Evolutionary conservation across 1,140 invertebrate species (phyloP).

Genomic region (Tetraneura akinire): DNA sequence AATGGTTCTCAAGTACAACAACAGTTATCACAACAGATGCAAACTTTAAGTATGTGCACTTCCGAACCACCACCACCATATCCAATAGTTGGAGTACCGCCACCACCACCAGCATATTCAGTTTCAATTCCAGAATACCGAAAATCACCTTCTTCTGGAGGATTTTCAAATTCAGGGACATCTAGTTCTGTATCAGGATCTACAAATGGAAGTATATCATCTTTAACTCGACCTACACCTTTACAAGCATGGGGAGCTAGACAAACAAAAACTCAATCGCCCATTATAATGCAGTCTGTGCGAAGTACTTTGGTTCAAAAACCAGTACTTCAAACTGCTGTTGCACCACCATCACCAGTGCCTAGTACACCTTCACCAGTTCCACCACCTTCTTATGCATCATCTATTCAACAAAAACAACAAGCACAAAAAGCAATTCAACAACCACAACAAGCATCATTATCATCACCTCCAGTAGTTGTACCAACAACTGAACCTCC

Average conservation of each 20-base stretch:
- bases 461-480: conserved; percentile 64
- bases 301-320: conserved; percentile 93
- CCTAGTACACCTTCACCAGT: conserved; percentile 66
- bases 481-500: conserved; percentile 86
- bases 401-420: conserved; percentile 75
- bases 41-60: conserved; percentile 72
- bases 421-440: conserved; percentile 60
- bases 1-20: conserved; percentile 81
- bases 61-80: conserved; percentile 78
- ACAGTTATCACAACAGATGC: conserved; percentile 82
- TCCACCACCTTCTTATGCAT: conserved; percentile 68
- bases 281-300: conserved; percentile 94
- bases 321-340: conserved; percentile 88
- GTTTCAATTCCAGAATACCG: conserved; percentile 80
- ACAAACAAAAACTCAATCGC: conserved; percentile 81
- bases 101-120: conserved; percentile 75
- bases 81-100: conserved; percentile 63
- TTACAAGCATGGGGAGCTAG: conserved; percentile 76
- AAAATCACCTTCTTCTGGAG: conserved; percentile 76
- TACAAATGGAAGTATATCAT: conserved; percentile 59
- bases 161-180: conserved; percentile 80
- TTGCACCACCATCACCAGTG: conserved; percentile 80
- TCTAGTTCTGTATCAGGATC: conserved; percentile 77
- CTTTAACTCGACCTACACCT: conserved; percentile 73
- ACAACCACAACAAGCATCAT: conserved; percentile 60